These are phyloP conservation scores for Echiichthys vipera DNA, from an alignment of 2,797 vertebrate genomes.

Conservation along the genomic window DNA sequence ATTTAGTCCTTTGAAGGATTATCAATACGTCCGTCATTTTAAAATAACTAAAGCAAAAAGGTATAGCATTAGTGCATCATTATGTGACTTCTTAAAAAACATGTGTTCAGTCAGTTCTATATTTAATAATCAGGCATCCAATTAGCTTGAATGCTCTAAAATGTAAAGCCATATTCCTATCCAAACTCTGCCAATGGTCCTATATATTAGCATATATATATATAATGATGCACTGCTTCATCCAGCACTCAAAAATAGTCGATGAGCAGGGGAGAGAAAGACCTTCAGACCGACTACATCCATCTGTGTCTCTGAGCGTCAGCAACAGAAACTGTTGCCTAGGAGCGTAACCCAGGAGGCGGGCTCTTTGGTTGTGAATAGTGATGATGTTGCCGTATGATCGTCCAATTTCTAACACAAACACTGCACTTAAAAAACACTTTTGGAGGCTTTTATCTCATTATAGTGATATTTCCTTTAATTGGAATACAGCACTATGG, in stretches of 20 bases:
- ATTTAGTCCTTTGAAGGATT: not conserved
- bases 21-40: not conserved
- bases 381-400: constrained; percentile 10
- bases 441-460: not conserved
- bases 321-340: constrained; percentile 47
- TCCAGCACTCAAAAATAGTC: constrained; percentile 12
- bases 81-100: not conserved
- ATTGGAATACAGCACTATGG: too few relatives aligned
- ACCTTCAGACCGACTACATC: constrained; percentile 48
- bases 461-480: not conserved
- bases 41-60: not conserved
- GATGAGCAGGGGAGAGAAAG: constrained; percentile 28
- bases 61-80: not conserved
- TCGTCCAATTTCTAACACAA: constrained; percentile 9
- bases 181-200: not conserved
- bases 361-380: constrained; percentile 29
- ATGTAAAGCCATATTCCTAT: not conserved
- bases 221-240: constrained; percentile 32
- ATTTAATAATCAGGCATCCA: not conserved
- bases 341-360: constrained; percentile 46
- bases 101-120: not conserved
- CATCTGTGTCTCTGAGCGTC: constrained; percentile 40
- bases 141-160: constrained; percentile 9
- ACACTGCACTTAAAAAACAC: not conserved
- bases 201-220: constrained; percentile 19